Evolutionary conservation across 2,797 vertebrate genomes (phyloP), one percentile per base, ranked within the genome.

Genomic region (Macropus fuliginosus): DNA sequence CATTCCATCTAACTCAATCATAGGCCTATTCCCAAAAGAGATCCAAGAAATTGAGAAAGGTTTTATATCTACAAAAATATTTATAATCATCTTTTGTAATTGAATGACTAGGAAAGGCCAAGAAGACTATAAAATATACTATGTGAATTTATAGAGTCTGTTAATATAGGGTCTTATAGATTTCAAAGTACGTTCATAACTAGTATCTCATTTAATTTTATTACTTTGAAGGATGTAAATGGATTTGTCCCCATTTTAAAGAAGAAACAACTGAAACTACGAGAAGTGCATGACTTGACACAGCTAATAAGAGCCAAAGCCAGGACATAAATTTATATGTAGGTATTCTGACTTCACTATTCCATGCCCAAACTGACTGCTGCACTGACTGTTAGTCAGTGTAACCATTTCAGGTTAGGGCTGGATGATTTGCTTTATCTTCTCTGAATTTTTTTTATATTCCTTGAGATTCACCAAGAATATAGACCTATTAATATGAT

Each of bases 401-500:
- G 74, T 81, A 81, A 24, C 40, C 74, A 81, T 16, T 81, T 94
- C 54, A 59, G 74, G 54, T 95, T 57, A 92, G 54, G 54, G 57
- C 0, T 81, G 18, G 31, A 46, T 55, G 89, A 55, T 90, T 12
- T 90, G 13, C 54, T 96, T 96, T 97, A 50, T 91, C 59, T 94
- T 74, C 89, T 27, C 40, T 93, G 5, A 89, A 90, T 10, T 96
- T 95, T 96, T 97, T 95, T 94, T 54, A 46, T 50, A 50, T 87
- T 0, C 56, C 59, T 91, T 87, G 62, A 94, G 54, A 90, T 92
- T 96, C 92, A 94, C 11, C 50, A 89, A 87, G 55, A 95, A 59
- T n/a, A 12, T 29, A 74, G 34, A 29, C 81, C 66, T 93, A 94
- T 95, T 97, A 93, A 93, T 40, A 91, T 56, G 87, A 95, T 81